Conservation (phyloP, 2,888 invertebrate genomes). For the Andricus curvator region DNA sequence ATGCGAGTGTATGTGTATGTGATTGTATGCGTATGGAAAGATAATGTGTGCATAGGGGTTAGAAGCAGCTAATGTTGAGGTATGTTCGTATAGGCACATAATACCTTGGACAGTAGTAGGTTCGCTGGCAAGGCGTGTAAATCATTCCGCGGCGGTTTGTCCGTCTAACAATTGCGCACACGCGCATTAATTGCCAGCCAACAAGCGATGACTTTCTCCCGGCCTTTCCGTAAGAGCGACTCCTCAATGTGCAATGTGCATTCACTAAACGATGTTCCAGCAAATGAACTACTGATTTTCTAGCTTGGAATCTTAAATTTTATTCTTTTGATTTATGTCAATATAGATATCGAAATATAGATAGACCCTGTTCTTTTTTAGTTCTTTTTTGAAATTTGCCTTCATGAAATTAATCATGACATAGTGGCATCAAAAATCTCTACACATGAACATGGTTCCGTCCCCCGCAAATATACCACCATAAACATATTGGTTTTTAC, state of each 20-base stretch:
- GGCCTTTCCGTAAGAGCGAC: constrained; percentile 24
- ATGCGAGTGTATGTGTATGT: not conserved
- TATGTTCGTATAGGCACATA: constrained; percentile 13
- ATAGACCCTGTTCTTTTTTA: no score
- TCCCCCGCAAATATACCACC: no score
- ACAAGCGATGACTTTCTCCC: constrained; percentile 60
- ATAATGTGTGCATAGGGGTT: constrained; percentile 45
- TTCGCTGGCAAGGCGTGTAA: constrained; percentile 54
- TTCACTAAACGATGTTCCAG: constrained; percentile 3
- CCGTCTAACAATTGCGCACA: constrained; percentile 59
- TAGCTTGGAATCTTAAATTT: not conserved
- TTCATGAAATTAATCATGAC: no score
- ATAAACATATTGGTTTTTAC: no score
- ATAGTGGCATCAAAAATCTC: no score
- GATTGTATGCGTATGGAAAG: constrained; percentile 26
- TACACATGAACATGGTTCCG: no score
- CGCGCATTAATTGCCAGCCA: constrained; percentile 60
- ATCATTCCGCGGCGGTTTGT: constrained; percentile 60
- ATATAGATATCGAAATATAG: no score
- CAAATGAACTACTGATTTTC: constrained; percentile 11
- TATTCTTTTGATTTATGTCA: not conserved
- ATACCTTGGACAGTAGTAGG: constrained; percentile 44
- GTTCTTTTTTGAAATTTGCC: no score
- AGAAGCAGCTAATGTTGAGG: constrained; percentile 19
- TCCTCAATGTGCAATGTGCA: not conserved